Conservation (phyloP, 2,797 vertebrate genomes). For the Gadopsis marmoratus region DNA sequence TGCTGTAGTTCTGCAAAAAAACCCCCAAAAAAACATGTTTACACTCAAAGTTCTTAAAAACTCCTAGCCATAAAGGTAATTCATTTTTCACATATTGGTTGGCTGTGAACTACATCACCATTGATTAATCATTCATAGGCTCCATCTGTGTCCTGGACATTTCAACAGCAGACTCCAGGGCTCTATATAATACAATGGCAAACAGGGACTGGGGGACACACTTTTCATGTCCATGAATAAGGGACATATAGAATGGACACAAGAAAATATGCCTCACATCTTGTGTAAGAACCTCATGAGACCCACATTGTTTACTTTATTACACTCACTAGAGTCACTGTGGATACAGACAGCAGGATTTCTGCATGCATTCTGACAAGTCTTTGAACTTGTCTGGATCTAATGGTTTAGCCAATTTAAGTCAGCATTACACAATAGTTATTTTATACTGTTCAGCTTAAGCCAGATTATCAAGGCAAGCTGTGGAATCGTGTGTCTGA, state of each 20-base stretch:
- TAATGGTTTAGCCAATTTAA: slow-evolving; percentile 13
- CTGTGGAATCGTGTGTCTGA: slow-evolving; percentile 2
- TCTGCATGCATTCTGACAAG: neutral
- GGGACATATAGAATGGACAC: slow-evolving; percentile 17
- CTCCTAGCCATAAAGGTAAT: slow-evolving; percentile 39
- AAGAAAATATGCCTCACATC: slow-evolving; percentile 4
- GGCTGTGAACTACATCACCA: slow-evolving; percentile 70
- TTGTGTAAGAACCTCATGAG: slow-evolving; percentile 10
- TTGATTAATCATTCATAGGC: slow-evolving; percentile 79
- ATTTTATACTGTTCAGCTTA: slow-evolving; percentile 11
- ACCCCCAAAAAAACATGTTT: neutral
- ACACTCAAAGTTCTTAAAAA: slow-evolving; percentile 1
- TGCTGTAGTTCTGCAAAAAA: neutral
- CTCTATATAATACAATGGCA: slow-evolving; percentile 21
- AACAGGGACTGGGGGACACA: slow-evolving; percentile 32
- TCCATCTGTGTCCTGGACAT: slow-evolving; percentile 73
- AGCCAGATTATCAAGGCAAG: slow-evolving; percentile 24
- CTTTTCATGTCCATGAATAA: slow-evolving; percentile 42
- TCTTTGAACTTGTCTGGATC: slow-evolving; percentile 5
- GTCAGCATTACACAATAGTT: neutral
- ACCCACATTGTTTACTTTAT: neutral
- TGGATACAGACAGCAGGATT: slow-evolving; percentile 3
- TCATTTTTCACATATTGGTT: slow-evolving; percentile 64
- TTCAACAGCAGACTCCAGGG: slow-evolving; percentile 54
- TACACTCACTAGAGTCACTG: neutral